Conservation (phyloP, 2,888 invertebrate genomes). For the Ichneumon xanthorius region DNA sequence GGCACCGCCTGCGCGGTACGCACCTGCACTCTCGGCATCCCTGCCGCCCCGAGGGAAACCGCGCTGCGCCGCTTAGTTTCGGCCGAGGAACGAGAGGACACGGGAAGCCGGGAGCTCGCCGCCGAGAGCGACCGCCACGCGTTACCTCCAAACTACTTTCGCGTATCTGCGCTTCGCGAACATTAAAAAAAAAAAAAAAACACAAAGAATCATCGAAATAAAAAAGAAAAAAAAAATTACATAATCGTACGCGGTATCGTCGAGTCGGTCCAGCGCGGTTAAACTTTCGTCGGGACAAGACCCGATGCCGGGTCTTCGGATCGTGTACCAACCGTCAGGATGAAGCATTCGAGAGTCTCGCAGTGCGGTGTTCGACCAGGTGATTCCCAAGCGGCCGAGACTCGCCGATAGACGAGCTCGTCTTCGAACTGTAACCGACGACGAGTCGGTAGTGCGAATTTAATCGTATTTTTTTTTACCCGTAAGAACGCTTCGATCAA, state of each 20-base stretch:
- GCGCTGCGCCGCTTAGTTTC: conserved; percentile 78
- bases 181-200: neutral
- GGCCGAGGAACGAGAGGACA: conserved; percentile 79
- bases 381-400: conserved; percentile 30
- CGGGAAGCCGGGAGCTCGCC: conserved; percentile 64
- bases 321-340: conserved; percentile 50
- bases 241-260: conserved; percentile 2
- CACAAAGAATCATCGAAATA: neutral
- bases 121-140: conserved; percentile 19
- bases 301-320: conserved; percentile 55
- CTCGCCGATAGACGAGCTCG: neutral
- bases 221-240: conserved; percentile 6
- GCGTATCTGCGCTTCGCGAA: neutral
- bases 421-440: neutral
- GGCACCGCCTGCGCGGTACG: conserved; percentile 67
- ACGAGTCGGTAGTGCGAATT: neutral
- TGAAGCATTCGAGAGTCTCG: conserved; percentile 48
- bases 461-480: neutral
- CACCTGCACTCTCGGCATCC: conserved; percentile 76
- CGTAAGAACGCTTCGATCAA: neutral
- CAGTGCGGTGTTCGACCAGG: conserved; percentile 50
- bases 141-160: neutral
- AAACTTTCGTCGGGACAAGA: neutral
- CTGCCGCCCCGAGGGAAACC: conserved; percentile 77
- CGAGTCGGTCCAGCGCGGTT: neutral